These are phyloP conservation scores for Lathamus discolor DNA, from an alignment of 2,113 vertebrate genomes.

Conservation along the genomic window DNA sequence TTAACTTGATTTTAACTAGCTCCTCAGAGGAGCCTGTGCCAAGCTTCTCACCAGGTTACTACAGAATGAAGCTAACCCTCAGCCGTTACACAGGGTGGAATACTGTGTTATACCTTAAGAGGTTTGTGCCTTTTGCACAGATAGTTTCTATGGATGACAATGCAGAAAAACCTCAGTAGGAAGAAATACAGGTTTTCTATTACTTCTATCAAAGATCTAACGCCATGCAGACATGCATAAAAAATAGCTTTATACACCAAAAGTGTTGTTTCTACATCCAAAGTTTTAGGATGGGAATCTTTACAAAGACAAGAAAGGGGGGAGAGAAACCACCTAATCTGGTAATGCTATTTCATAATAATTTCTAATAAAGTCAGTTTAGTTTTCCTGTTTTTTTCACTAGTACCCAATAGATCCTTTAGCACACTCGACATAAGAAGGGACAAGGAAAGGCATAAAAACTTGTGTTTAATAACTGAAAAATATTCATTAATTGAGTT, in stretches of 20 bases:
- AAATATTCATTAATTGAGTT: background rate
- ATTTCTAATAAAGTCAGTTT: background rate
- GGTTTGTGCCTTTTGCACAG: background rate
- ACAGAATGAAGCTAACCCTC: background rate
- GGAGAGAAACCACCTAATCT: fast-evolving
- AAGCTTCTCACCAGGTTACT: background rate
- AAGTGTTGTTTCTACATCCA: background rate
- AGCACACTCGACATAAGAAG: background rate
- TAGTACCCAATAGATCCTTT: background rate
- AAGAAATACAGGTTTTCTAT: background rate
- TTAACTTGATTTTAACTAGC: background rate
- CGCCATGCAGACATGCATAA: background rate
- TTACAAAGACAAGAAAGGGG: background rate
- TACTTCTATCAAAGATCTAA: background rate
- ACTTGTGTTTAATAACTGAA: background rate
- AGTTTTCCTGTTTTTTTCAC: background rate
- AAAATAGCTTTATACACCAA: background rate
- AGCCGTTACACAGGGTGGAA: background rate
- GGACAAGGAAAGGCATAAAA: background rate
- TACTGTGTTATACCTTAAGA: background rate
- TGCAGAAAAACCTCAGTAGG: background rate
- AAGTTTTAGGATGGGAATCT: background rate
- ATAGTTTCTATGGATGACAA: background rate
- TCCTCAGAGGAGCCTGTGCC: background rate
- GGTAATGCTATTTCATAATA: background rate